These are phyloP conservation scores for Catamblyrhynchus diadema DNA, from an alignment of 2,797 vertebrate genomes.

Conservation along the genomic window DNA sequence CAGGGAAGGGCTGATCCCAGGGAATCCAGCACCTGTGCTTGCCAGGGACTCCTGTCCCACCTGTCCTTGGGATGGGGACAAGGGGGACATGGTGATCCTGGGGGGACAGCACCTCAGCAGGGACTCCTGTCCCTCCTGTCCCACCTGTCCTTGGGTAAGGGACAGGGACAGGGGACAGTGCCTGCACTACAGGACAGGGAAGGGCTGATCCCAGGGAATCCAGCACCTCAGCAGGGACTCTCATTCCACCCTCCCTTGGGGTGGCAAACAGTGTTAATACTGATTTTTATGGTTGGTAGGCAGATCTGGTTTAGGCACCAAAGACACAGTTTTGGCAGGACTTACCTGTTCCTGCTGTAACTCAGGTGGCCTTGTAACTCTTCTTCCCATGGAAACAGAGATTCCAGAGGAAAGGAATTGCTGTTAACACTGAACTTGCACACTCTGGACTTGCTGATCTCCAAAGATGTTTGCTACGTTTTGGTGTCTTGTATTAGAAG, in stretches of 20 bases:
- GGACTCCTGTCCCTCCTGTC: neutral
- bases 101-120: neutral
- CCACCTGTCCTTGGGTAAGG: neutral
- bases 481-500: neutral
- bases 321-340: neutral
- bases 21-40: too few relatives aligned
- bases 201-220: neutral
- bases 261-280: accelerated
- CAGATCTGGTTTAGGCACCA: neutral
- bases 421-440: neutral
- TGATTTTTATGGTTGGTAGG: neutral
- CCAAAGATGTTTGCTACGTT: accelerated
- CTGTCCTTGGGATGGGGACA: neutral
- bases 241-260: neutral
- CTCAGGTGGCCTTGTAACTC: neutral
- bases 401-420: neutral
- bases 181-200: neutral
- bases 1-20: too few relatives aligned
- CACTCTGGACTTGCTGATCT: neutral
- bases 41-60: too few relatives aligned
- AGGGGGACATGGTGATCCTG: neutral
- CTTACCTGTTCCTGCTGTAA: accelerated
- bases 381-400: neutral
- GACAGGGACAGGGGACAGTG: neutral
- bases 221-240: neutral